phyloP scores from a whole-genome alignment of 2,797 vertebrate species.

The Chaunax sp. region DNA sequence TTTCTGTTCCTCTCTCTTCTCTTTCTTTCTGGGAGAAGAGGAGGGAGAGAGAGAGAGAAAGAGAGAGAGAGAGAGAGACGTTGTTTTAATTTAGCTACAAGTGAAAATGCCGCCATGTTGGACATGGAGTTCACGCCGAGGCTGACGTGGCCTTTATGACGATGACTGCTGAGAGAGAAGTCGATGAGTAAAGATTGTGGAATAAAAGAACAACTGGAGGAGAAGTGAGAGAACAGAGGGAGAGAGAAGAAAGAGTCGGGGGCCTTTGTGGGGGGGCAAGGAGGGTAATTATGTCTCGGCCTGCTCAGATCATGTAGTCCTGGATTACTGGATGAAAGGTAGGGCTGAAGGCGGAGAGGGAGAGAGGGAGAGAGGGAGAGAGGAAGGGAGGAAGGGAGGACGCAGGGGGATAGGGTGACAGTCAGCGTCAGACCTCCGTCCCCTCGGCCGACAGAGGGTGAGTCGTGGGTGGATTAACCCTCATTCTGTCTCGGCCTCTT shows the following conservation, averaged over 20 bases:
- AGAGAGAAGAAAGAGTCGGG: slow-evolving; percentile 37
- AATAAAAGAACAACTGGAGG: slow-evolving; percentile 28
- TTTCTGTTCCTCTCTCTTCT: slow-evolving; percentile 8
- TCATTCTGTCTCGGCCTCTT: slow-evolving; percentile 53
- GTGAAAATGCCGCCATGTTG: slow-evolving; percentile 1
- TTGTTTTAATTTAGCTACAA: slow-evolving; percentile 42
- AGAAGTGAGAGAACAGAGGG: slow-evolving; percentile 24
- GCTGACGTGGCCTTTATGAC: slow-evolving; percentile 9
- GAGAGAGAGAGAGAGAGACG: slow-evolving; percentile 22
- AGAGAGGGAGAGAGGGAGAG: too few species aligned
- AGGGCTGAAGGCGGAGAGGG: slow-evolving; percentile 70
- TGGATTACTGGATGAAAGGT: slow-evolving; percentile 89
- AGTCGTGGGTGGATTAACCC: slow-evolving; percentile 61
- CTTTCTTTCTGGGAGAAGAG: slow-evolving; percentile 3
- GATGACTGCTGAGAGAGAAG: slow-evolving; percentile 25
- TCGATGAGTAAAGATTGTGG: slow-evolving; percentile 40
- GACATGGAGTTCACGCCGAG: slow-evolving; percentile 7
- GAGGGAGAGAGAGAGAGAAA: slow-evolving; percentile 11
- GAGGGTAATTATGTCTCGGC: slow-evolving; percentile 84
- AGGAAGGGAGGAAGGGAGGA: slow-evolving; percentile 18
- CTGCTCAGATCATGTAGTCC: slow-evolving; percentile 80
- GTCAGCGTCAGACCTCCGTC: slow-evolving; percentile 77
- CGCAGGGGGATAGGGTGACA: slow-evolving; percentile 61
- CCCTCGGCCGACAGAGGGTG: slow-evolving; percentile 80
- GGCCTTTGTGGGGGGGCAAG: slow-evolving; percentile 38